Percentiles rank a stretch among this genome's conserved stretches.
phyloP scores from a whole-genome alignment of 2,888 invertebrate genomes.

The Eurytoma adleriae region DNA sequence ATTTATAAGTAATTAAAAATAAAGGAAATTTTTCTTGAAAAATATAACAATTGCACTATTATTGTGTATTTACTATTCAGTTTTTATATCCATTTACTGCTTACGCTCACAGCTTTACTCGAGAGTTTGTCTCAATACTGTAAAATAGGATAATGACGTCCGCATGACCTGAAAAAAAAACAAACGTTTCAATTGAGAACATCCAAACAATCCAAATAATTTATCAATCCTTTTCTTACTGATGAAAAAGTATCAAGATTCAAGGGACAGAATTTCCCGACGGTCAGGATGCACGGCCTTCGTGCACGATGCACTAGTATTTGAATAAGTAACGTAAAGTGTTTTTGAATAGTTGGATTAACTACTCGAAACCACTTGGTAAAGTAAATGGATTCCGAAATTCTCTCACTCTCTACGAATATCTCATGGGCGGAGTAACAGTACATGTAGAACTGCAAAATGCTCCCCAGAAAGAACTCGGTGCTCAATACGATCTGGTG shows the following conservation, averaged over 20 bases:
- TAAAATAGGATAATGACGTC: constrained; percentile 51
- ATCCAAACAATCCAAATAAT: neutral
- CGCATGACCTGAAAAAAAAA: constrained; percentile 47
- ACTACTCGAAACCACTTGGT: constrained; percentile 55
- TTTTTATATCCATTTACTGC: too few relatives aligned
- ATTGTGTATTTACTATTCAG: too few relatives aligned
- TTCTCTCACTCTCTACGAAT: constrained; percentile 49
- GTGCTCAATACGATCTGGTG: constrained; percentile 46
- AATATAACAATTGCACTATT: too few relatives aligned
- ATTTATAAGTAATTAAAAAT: too few relatives aligned
- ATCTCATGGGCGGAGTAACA: constrained; percentile 58
- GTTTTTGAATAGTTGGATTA: constrained; percentile 36
- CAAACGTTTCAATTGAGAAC: neutral
- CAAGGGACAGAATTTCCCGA: constrained; percentile 58
- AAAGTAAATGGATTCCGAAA: constrained; percentile 51
- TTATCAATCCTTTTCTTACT: constrained; percentile 41
- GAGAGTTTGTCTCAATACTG: constrained; percentile 41
- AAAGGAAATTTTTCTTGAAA: too few relatives aligned
- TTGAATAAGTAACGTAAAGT: constrained; percentile 45
- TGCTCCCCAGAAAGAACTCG: constrained; percentile 53
- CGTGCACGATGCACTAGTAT: constrained; percentile 52
- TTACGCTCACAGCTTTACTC: too few relatives aligned
- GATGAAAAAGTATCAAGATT: constrained; percentile 57
- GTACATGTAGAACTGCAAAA: constrained; percentile 57
- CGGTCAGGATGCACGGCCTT: constrained; percentile 55